Evolutionary conservation across 2,113 vertebrate genomes (phyloP), one percentile per base, ranked within the genome.

Genomic region (Greenwoodochromis staneri): DNA sequence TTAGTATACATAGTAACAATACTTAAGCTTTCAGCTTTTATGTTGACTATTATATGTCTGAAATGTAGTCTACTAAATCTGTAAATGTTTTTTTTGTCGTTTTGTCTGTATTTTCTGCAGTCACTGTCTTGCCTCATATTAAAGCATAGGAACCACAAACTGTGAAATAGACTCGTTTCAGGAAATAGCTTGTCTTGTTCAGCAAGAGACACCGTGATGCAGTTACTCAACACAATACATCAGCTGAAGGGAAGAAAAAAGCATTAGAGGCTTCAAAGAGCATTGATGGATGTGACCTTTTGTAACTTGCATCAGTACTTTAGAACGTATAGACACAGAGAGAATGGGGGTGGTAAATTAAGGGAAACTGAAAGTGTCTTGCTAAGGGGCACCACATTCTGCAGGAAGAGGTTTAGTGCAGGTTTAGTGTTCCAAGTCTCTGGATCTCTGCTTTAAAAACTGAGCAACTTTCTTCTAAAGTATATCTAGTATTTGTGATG

Each of bases 131-230:
- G 54, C 87, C 5, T 8, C 80, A 55, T 40, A 29, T 69, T 59
- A 76, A 49, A 81, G 76, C 19, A 49, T 21, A 17, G 9, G 42
- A 81, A 88, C 86, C 85, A 9, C 86, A 85, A 45, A 9, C 66
- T 82, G 84, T 81, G 55, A 84, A 85, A 59, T 11, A n/a, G 73
- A 31, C 73, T 49, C 12, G 55, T 88, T 91, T 76, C 88, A 94
- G 94, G 92, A 94, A 95, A 85, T 71, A 6, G 36, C 54, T 57
- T 12, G 42, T 83, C 85, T 49, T 86, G 90, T 90, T 93, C 87
- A 84, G 78, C 90, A 94, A 14, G 83, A 89, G 27, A 5, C 4
- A 0, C 71, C 29, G 29, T 5, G 9, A 29, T 55, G 87, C 21
- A 8, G 5, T 91, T 88, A 38, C 86, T 71, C 82, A 93, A 82